These are phyloP conservation scores for Corythaixoides concolor DNA, from an alignment of 2,113 vertebrate species.

Conservation along the genomic window DNA sequence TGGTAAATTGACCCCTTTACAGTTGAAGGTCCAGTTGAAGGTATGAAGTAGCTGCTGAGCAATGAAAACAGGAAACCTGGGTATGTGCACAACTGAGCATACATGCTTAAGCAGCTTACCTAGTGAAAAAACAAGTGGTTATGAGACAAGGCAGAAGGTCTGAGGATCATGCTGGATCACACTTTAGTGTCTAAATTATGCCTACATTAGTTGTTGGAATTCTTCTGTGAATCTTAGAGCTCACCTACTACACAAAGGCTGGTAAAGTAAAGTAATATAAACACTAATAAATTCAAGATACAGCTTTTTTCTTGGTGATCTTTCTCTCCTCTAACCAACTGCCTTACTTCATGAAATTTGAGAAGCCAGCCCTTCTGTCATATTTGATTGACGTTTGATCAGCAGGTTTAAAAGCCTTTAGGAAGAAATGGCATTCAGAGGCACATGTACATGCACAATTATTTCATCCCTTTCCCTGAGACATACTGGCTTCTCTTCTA, in stretches of 20 bases:
- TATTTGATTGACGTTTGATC: not conserved
- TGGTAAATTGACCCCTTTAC: not conserved
- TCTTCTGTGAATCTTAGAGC: not conserved
- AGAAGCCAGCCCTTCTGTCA: not conserved
- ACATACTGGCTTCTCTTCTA: not conserved
- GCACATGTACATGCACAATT: not conserved
- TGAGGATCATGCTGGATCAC: not conserved
- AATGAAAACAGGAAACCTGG: not conserved
- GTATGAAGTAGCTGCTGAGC: not conserved
- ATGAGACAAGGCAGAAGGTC: not conserved
- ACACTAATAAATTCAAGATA: not conserved
- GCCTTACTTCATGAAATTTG: not conserved
- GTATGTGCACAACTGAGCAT: not conserved
- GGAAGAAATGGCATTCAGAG: not conserved
- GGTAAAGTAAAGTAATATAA: not conserved
- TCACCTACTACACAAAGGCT: not conserved
- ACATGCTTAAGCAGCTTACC: not conserved
- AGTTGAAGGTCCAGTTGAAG: not conserved
- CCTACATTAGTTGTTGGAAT: not conserved
- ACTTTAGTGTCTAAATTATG: not conserved
- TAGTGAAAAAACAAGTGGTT: not conserved
- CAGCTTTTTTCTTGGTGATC: not conserved
- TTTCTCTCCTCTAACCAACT: not conserved
- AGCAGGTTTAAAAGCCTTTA: not conserved
- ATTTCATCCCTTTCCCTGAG: not conserved